Percentiles rank a stretch among this genome's conserved stretches.
phyloP scores from a whole-genome alignment of 1,140 invertebrate genomes.

The Temnothorax nylanderi region DNA sequence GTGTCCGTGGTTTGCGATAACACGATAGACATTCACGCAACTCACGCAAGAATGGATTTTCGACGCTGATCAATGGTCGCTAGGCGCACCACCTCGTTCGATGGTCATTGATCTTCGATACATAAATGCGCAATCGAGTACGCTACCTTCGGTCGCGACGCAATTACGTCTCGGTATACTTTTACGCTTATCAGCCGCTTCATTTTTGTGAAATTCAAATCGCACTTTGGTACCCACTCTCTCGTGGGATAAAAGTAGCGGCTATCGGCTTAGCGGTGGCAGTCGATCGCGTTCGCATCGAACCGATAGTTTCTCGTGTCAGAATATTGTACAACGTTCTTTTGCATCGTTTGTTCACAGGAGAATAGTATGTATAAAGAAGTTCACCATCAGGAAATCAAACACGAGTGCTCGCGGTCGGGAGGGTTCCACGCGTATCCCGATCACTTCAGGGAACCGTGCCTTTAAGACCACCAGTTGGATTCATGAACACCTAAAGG shows the following conservation, averaged over 20 bases:
- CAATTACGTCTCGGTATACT: not conserved
- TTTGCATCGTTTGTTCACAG: slow-evolving; percentile 72
- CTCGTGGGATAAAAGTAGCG: not conserved
- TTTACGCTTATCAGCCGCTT: not conserved
- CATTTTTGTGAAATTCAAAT: not conserved
- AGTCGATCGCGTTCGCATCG: slow-evolving; percentile 7
- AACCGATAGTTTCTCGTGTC: not conserved
- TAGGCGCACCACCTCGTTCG: not conserved
- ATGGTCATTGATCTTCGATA: not conserved
- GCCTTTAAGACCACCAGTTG: slow-evolving; percentile 63
- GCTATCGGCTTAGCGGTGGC: not conserved
- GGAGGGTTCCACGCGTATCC: slow-evolving; percentile 82
- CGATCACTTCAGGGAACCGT: slow-evolving; percentile 83
- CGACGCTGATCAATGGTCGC: not conserved
- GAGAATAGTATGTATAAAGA: slow-evolving; percentile 84
- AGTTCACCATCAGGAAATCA: slow-evolving; percentile 79
- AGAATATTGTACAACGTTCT: not conserved
- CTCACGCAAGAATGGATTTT: not conserved
- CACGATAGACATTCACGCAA: not conserved
- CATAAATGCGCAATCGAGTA: not conserved
- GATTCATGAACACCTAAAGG: slow-evolving; percentile 69
- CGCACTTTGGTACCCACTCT: not conserved
- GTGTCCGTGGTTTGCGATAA: not conserved
- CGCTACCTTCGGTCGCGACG: not conserved
- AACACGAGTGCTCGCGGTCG: slow-evolving; percentile 82